Evolutionary conservation across 2,888 invertebrate species (phyloP).

Genomic region (Pseudococcus viburni): DNA sequence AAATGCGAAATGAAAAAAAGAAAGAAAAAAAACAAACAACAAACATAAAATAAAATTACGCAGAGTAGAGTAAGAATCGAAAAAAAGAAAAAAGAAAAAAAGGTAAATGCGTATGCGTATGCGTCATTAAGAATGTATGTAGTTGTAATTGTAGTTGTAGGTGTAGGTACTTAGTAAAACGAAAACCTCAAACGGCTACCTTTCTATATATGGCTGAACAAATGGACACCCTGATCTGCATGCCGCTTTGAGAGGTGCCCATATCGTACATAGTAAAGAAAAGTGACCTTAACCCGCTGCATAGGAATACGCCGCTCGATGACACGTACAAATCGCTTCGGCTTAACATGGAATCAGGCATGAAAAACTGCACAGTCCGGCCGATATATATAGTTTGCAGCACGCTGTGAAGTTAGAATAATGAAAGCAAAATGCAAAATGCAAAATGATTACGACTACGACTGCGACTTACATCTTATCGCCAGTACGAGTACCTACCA

Average conservation of each 20-base stretch:
- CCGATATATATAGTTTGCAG: conserved; percentile 75
- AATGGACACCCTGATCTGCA: conserved; percentile 73
- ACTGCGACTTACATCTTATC: neutral
- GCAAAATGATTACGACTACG: neutral
- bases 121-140: too few species aligned
- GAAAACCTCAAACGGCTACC: conserved; percentile 70
- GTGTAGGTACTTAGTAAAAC: neutral
- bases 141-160: neutral
- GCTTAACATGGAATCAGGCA: conserved; percentile 37
- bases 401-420: conserved; percentile 70
- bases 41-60: too few species aligned
- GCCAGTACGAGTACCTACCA: neutral
- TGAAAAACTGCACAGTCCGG: conserved; percentile 74
- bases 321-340: conserved; percentile 53
- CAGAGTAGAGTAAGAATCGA: too few species aligned
- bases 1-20: too few species aligned
- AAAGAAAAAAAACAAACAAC: too few species aligned
- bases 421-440: neutral
- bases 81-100: too few species aligned
- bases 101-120: too few species aligned
- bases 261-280: conserved; percentile 65
- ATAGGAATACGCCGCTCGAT: conserved; percentile 55
- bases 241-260: conserved; percentile 70
- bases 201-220: conserved; percentile 74
- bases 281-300: conserved; percentile 63